Evolutionary conservation across 2,888 invertebrate species (phyloP), one percentile per base, ranked within the genome.

Genomic region (Parnassius smintheus): DNA sequence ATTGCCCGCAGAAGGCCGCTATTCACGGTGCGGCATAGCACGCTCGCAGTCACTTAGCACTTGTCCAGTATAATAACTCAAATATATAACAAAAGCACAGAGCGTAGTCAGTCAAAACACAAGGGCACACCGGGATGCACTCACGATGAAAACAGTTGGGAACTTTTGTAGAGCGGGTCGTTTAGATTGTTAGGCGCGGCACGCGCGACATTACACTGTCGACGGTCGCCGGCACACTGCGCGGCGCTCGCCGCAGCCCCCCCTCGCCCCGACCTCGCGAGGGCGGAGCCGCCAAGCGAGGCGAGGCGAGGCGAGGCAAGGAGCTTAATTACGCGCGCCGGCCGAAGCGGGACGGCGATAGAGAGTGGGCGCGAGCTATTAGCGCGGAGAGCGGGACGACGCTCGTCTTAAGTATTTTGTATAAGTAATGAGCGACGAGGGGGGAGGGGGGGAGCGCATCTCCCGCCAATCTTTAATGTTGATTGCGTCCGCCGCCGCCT

Each of bases 361-460:
- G 83, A 55, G 82, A 88, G 90, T 87, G 91, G 90, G 92, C 92
- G 92, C 93, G 92, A 92, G 93, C 93, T 93, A 93, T 93, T 93
- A 94, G 93, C 93, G 86, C 92, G 92, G 93, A 93, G 93, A 93
- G 93, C 89, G 88, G 89, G 93, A 90, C 91, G 93, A 88, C 88
- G 90, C 86, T 79, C 90, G 90, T 89, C 91, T 91, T 91, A 91
- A 91, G 91, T 91, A 91, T 92, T 92, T 92, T 92, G 92, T 92
- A 92, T 92, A 92, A 92, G 91, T 92, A 92, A 92, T 92, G 91
- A 91, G 92, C 85, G 92, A 92, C 82, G 91, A 88, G 91, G 86
- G 90, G 82, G 87, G 87, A 81, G 77, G 77, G 81, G 82, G 87
- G 86, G 77, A 79, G 78, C 80, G 83, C 91, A 91, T 91, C 91